phyloP scores from a whole-genome alignment of 2,888 invertebrate species.

The Odontothrips loti region DNA sequence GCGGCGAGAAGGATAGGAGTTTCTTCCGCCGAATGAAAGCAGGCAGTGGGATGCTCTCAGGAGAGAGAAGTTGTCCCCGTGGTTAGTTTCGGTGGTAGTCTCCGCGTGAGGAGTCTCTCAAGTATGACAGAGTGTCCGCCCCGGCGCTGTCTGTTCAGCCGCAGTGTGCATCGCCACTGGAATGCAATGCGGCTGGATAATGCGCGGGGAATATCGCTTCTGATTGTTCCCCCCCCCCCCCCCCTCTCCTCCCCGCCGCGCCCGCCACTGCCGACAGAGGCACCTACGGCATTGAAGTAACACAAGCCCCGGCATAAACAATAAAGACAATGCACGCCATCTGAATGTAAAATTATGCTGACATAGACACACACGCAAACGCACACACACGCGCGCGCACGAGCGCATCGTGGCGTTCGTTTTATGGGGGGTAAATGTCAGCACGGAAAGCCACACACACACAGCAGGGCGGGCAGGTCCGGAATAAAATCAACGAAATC shows the following conservation, averaged over 20 bases:
- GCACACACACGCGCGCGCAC: neutral
- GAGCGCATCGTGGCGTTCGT: neutral
- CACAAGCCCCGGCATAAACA: neutral
- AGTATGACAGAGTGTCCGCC: too few species aligned
- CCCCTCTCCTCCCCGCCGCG: too few species aligned
- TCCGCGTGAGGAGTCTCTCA: too few species aligned
- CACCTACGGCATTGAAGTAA: neutral
- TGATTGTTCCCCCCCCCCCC: too few species aligned
- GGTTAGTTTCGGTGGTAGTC: neutral
- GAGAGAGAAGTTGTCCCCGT: neutral
- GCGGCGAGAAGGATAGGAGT: neutral
- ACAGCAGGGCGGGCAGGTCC: neutral
- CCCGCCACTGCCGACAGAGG: too few species aligned
- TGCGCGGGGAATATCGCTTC: too few species aligned
- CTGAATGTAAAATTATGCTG: too few species aligned
- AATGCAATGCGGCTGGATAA: too few species aligned
- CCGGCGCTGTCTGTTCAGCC: too few species aligned
- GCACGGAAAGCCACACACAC: neutral
- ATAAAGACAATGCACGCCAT: neutral
- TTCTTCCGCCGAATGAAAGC: too few species aligned
- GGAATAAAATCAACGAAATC: slow-evolving; percentile 20
- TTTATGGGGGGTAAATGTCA: neutral
- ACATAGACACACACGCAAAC: neutral
- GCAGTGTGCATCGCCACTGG: too few species aligned
- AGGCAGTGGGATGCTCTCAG: neutral